Conservation (phyloP, 2,797 vertebrate genomes). For the Erethizon dorsatum region DNA sequence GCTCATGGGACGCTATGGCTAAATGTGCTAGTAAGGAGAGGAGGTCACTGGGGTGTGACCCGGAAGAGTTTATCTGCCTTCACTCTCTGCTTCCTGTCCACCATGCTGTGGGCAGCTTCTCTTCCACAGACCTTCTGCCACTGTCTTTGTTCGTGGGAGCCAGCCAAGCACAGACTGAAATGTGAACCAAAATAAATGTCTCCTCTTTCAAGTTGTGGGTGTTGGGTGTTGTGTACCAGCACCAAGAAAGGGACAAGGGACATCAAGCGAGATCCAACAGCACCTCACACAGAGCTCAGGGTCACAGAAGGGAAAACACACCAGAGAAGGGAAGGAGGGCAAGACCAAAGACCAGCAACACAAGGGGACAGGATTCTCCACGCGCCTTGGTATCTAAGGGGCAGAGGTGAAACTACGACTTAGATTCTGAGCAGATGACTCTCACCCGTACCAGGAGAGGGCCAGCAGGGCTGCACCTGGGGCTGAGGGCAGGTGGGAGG, state of each 20-base stretch:
- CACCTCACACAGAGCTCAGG: neutral
- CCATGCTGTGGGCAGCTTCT: neutral
- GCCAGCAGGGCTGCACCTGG: neutral
- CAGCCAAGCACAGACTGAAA: neutral
- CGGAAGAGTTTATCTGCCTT: neutral
- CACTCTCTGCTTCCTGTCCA: neutral
- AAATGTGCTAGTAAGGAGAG: neutral
- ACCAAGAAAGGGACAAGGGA: neutral
- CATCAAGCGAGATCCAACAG: neutral
- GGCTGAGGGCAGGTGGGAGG: neutral
- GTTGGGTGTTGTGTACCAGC: neutral
- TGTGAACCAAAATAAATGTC: neutral
- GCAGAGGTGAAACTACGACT: neutral
- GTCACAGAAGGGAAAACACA: neutral
- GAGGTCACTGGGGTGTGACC: neutral
- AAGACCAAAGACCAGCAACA: neutral
- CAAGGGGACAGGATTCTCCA: fast-evolving
- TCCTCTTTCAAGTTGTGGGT: neutral
- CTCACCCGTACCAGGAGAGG: neutral
- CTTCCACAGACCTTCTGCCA: neutral
- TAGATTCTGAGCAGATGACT: neutral
- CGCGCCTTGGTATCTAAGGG: neutral
- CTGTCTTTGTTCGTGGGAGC: neutral
- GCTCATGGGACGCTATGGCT: neutral
- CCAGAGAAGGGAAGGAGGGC: neutral